Conservation (phyloP, 1,140 invertebrate genomes). For the Pissodes strobi region DNA sequence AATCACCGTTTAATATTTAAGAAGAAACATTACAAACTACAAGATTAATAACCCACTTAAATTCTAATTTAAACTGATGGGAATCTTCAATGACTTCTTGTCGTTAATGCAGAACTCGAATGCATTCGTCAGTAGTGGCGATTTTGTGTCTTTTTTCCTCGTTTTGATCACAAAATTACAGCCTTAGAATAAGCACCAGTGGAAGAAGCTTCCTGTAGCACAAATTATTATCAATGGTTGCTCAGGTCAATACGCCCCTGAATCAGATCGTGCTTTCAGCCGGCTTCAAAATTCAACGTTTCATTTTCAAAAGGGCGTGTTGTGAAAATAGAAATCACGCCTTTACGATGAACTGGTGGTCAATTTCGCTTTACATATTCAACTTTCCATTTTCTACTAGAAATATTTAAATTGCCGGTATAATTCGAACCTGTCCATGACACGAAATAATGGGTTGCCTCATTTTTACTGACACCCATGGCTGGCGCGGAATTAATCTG, state of each 20-base stretch:
- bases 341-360: neutral
- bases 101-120: no score
- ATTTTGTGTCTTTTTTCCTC: neutral
- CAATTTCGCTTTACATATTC: conserved; percentile 3
- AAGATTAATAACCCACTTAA: no score
- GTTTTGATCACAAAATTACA: conserved; percentile 3
- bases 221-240: neutral
- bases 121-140: no score
- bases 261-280: neutral
- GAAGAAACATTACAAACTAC: no score
- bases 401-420: conserved; percentile 7
- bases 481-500: conserved; percentile 2
- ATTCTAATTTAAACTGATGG: no score
- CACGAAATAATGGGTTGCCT: conserved; percentile 5
- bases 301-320: conserved; percentile 12
- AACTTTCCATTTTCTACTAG: conserved; percentile 7
- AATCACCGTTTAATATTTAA: no score
- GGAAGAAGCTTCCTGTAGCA: neutral
- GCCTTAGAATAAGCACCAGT: neutral
- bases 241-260: neutral
- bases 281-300: neutral
- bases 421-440: neutral
- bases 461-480: conserved; percentile 16
- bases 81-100: no score
- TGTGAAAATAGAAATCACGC: conserved; percentile 2